phyloP scores from a whole-genome alignment of 2,888 invertebrate species.

The Drosophila lutescens region DNA sequence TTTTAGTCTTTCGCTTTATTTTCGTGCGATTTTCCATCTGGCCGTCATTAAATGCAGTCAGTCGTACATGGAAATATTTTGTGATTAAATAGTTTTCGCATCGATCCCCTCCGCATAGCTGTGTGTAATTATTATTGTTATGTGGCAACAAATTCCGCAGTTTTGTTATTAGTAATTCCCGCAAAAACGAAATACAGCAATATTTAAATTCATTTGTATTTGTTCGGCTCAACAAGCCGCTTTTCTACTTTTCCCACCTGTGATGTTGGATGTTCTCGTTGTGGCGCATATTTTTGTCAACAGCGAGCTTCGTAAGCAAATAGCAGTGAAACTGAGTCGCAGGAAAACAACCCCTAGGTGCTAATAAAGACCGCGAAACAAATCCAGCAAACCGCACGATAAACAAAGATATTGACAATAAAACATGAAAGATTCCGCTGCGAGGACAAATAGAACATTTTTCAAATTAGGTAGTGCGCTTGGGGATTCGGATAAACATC shows the following conservation, averaged over 20 bases:
- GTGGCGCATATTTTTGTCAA: conserved; percentile 36
- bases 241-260: conserved; percentile 10
- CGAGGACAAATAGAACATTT: conserved; percentile 47
- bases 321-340: conserved; percentile 9
- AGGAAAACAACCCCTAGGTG: conserved; percentile 52
- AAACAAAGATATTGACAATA: conserved; percentile 51
- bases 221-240: not conserved
- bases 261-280: not conserved
- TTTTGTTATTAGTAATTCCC: conserved; percentile 1
- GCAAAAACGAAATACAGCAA: not conserved
- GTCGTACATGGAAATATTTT: conserved; percentile 32
- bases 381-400: conserved; percentile 24
- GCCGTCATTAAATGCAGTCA: conserved; percentile 45
- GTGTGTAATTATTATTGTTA: conserved; percentile 46
- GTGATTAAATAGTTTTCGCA: conserved; percentile 56
- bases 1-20: conserved; percentile 17
- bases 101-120: conserved; percentile 17
- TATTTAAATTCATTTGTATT: conserved; percentile 22
- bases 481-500: conserved; percentile 40
- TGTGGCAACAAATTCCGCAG: conserved; percentile 10
- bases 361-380: conserved; percentile 51
- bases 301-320: conserved; percentile 25
- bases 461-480: conserved; percentile 43
- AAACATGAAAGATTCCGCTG: conserved; percentile 39
- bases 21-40: conserved; percentile 35